Evolutionary conservation across 2,888 invertebrate species (phyloP).

Genomic region (Sabatieria punctata): DNA sequence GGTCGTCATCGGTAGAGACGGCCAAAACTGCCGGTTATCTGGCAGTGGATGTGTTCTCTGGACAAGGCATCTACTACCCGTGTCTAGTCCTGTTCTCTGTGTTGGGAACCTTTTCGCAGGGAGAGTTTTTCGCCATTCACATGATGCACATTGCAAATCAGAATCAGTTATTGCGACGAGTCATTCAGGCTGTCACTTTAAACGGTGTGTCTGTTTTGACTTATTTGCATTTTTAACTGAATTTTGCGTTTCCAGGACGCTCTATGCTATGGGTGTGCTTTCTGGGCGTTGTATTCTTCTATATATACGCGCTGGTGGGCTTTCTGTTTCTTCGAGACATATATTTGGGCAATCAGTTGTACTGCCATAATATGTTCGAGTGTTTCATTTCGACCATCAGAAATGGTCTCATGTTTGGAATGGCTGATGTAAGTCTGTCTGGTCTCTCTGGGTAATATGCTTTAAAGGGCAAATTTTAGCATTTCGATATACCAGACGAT

Average conservation of each 20-base stretch:
- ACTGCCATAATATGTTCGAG: constrained; percentile 33
- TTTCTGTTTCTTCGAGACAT: constrained; percentile 33
- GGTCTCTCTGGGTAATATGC: too few relatives aligned
- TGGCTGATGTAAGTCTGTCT: constrained; percentile 31
- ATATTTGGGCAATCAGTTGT: constrained; percentile 27
- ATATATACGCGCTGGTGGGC: constrained; percentile 34
- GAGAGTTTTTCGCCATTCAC: constrained; percentile 33
- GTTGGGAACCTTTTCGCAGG: constrained; percentile 29
- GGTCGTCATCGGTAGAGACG: too few relatives aligned
- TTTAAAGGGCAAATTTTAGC: too few relatives aligned
- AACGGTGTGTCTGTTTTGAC: too few relatives aligned
- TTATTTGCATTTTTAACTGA: not conserved
- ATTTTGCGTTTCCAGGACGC: constrained; percentile 18
- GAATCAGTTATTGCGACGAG: constrained; percentile 32
- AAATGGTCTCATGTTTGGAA: constrained; percentile 33
- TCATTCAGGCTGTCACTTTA: constrained; percentile 32
- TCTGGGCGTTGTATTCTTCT: constrained; percentile 33
- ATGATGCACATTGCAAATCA: constrained; percentile 31
- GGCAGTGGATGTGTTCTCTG: not conserved
- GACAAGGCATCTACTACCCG: constrained; percentile 14
- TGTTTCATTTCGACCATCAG: constrained; percentile 34
- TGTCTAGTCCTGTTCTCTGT: constrained; percentile 26
- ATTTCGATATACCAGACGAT: constrained; percentile 12
- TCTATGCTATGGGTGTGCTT: constrained; percentile 35
- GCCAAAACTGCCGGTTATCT: constrained; percentile 2